phyloP scores from a whole-genome alignment of 2,888 invertebrate species.

The Pheosia gnoma region DNA sequence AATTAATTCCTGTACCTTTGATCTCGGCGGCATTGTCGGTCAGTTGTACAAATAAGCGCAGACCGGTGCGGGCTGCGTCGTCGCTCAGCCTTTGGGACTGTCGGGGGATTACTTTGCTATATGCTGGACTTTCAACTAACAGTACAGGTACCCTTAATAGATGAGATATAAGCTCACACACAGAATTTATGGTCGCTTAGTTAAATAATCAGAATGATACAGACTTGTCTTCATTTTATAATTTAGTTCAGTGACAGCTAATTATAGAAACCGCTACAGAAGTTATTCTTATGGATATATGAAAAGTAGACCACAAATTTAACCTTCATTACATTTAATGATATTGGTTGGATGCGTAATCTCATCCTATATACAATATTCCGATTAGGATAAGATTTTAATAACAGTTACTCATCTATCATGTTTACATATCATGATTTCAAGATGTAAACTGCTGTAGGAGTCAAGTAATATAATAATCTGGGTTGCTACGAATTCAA shows the following conservation, averaged over 20 bases:
- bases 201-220: too few relatives aligned
- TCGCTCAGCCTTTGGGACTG: constrained; percentile 46
- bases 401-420: too few relatives aligned
- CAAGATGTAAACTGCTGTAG: too few relatives aligned
- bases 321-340: background rate
- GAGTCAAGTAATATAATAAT: background rate
- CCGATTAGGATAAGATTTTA: background rate
- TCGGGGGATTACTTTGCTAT: constrained; percentile 47
- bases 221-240: too few relatives aligned
- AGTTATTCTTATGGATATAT: background rate
- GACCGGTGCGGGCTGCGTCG: constrained; percentile 32
- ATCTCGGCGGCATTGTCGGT: constrained; percentile 72
- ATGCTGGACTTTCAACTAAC: constrained; percentile 34
- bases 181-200: too few relatives aligned
- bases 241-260: too few relatives aligned
- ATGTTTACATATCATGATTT: too few relatives aligned
- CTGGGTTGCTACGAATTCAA: background rate
- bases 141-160: background rate
- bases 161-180: too few relatives aligned
- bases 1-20: constrained; percentile 78
- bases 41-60: constrained; percentile 70
- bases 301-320: background rate
- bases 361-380: background rate
- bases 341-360: background rate
- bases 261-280: too few relatives aligned